These are phyloP conservation scores for Merluccius polli DNA, from an alignment of 2,797 vertebrate genomes.

Conservation along the genomic window DNA sequence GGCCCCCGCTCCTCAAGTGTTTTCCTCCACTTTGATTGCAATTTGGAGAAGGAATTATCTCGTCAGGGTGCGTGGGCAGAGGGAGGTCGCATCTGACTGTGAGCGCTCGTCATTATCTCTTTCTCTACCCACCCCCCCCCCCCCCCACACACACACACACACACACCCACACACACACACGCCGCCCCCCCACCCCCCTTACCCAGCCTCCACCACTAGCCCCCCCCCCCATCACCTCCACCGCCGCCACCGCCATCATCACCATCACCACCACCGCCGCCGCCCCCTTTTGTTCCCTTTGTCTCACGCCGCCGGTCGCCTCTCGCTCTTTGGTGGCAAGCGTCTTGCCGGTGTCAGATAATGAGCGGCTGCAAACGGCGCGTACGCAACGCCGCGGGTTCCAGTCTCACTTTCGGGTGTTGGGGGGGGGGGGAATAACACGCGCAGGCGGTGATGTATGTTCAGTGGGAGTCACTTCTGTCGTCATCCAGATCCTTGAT, in stretches of 20 bases:
- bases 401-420: not conserved
- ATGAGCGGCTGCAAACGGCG: slow-evolving; percentile 16
- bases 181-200: no score
- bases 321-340: slow-evolving; percentile 42
- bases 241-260: no score
- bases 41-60: slow-evolving; percentile 79
- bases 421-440: no score
- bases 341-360: slow-evolving; percentile 34
- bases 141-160: no score
- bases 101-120: slow-evolving; percentile 71
- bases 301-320: slow-evolving; percentile 12
- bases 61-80: slow-evolving; percentile 67
- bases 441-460: not conserved
- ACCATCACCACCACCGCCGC: not conserved
- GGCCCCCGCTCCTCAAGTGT: slow-evolving; percentile 71
- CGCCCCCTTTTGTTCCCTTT: slow-evolving; percentile 8
- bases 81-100: slow-evolving; percentile 72
- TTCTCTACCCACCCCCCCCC: not conserved
- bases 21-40: slow-evolving; percentile 77
- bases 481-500: not conserved
- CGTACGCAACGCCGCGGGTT: not conserved
- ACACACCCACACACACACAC: no score
- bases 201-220: not conserved
- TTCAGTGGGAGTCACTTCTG: not conserved
- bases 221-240: no score